Conservation (phyloP, 2,113 vertebrate genomes). For the Barnardius zonarius region DNA sequence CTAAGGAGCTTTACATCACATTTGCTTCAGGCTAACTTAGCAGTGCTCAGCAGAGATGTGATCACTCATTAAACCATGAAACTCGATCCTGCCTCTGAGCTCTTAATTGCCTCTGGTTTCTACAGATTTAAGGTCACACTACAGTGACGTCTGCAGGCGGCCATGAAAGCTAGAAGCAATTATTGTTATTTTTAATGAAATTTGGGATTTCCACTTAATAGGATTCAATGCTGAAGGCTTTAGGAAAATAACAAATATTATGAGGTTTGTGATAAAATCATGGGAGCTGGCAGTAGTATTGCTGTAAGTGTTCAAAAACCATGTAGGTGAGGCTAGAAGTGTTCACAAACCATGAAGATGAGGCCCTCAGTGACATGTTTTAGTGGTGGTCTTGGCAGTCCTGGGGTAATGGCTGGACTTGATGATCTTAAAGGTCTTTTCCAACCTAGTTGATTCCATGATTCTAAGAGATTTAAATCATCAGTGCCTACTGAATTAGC, state of each 20-base stretch:
- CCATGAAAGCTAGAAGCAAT: slow-evolving; percentile 34
- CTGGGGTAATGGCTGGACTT: not conserved
- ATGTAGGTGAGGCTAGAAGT: not conserved
- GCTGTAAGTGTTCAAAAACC: not conserved
- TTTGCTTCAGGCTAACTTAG: not conserved
- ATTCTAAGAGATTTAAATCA: slow-evolving; percentile 11
- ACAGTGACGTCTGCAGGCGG: not conserved
- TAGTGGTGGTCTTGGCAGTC: not conserved
- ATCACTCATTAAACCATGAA: slow-evolving; percentile 35
- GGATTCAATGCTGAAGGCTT: slow-evolving; percentile 33
- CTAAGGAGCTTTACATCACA: not conserved
- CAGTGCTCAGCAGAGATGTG: not conserved
- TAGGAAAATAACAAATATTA: slow-evolving; percentile 24
- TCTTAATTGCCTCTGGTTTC: slow-evolving; percentile 50
- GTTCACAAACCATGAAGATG: not conserved
- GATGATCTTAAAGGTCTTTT: not conserved
- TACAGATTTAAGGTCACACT: slow-evolving; percentile 33
- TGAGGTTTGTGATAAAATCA: not conserved
- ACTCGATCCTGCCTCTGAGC: not conserved
- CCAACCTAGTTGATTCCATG: not conserved
- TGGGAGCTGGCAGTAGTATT: not conserved
- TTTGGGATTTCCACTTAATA: slow-evolving; percentile 29
- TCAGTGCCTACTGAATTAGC: not conserved
- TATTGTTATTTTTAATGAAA: slow-evolving; percentile 55
- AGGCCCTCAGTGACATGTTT: not conserved